Conservation (phyloP, 1,140 invertebrate genomes). For the Pinna nobilis region DNA sequence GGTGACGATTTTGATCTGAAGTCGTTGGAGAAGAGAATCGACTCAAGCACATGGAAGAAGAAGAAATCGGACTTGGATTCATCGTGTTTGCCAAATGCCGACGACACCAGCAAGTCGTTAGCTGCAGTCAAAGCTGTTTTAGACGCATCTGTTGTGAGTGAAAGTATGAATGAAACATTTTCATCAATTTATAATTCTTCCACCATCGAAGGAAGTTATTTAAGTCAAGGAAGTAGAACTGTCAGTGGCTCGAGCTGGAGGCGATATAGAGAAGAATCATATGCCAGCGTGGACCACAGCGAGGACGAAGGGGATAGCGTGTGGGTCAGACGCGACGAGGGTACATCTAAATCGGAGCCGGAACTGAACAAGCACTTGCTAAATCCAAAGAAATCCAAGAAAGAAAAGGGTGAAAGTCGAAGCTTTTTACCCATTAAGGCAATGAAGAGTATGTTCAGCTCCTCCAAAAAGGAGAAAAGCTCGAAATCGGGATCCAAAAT, state of each 20-base stretch:
- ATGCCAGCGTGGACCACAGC: slow-evolving; percentile 31
- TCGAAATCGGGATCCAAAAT: slow-evolving; percentile 44
- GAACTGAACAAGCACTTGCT: slow-evolving; percentile 37
- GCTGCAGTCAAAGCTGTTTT: slow-evolving; percentile 35
- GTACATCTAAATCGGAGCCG: slow-evolving; percentile 39
- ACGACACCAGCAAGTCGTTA: slow-evolving; percentile 64
- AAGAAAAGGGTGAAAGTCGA: slow-evolving; percentile 24
- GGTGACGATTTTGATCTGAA: slow-evolving; percentile 32
- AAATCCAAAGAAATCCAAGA: slow-evolving; percentile 25
- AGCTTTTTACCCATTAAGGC: slow-evolving; percentile 44
- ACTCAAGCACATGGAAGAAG: slow-evolving; percentile 65
- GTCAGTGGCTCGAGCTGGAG: slow-evolving; percentile 20
- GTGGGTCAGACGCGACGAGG: slow-evolving; percentile 35
- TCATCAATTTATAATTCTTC: slow-evolving; percentile 16
- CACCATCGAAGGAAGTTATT: slow-evolving; percentile 32
- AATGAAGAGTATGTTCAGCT: slow-evolving; percentile 39
- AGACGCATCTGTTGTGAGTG: slow-evolving; percentile 34
- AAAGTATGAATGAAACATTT: slow-evolving; percentile 3
- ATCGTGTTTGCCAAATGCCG: slow-evolving; percentile 60
- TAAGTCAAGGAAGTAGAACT: slow-evolving; percentile 24
- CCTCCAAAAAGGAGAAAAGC: slow-evolving; percentile 30
- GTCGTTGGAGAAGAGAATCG: slow-evolving; percentile 41
- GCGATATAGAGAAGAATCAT: slow-evolving; percentile 34
- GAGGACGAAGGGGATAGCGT: slow-evolving; percentile 40
- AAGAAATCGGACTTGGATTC: slow-evolving; percentile 55